Evolutionary conservation across 35 echinoderm and acorn worm species (phyloP), one percentile per base, ranked within the genome.

Genomic region (Heliocidaris erythrogramma): DNA sequence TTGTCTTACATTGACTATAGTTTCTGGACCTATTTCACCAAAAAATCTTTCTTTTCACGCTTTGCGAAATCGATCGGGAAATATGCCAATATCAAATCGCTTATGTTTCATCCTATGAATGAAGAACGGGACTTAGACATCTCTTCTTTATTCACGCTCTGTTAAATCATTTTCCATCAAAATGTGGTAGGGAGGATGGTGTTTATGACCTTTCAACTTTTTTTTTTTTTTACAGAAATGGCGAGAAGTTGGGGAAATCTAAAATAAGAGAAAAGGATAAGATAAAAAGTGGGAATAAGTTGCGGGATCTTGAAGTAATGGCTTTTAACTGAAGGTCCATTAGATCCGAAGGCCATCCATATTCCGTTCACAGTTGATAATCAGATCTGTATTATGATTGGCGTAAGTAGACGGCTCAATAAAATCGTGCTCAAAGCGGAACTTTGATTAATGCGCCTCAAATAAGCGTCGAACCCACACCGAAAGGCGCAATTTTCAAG

Each of bases 251-350:
- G 21, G 27, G 8, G 65, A 78, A 78, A 27, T 78, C 27, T 78
- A 7, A 78, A 78, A 42, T 42, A 78, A 78, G 65, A 78, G n/a
- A n/a, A n/a, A 56, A 78, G 18, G 35, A 42, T 42, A 42, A 42
- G 35, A 42, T 42, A 42, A 42, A 42, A 42, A 42, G 35, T 42
- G 35, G 35, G 21, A 21, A 78, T 78, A 78, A 78, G 27, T 78
- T 78, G 65, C 21, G 27, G 65, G 65, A 78, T 78, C 65, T n/a
- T 27, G 65, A 78, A 89, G 47, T 47, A 48, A 48, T 48, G 87
- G 87, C 87, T 89, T 89, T 89, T 89, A 89, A 89, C 31, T 30
- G 87, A 89, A 89, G 87, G 87, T 89, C 87, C 87, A 89, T 89
- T 89, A 89, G 87, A 47, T 48, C 47, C 24, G 47, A 89, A 48